A percentile compares a stretch with the other conserved stretches of the same genome.
Conservation (phyloP, 2,888 invertebrate genomes). For the Oxystoma pomonae region DNA sequence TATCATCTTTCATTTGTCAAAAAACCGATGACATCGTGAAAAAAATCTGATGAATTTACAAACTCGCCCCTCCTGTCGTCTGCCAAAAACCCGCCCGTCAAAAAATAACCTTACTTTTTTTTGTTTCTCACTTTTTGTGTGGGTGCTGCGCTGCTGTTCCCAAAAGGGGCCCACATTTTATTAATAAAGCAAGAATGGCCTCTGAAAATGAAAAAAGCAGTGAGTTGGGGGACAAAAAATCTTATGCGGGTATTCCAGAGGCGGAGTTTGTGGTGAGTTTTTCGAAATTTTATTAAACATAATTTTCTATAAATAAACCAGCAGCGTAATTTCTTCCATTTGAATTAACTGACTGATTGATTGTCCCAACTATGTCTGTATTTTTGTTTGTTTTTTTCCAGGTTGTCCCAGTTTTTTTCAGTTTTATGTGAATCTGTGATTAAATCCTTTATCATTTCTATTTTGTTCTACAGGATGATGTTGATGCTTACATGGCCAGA, state of each 20-base stretch:
- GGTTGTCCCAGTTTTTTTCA: too few species aligned
- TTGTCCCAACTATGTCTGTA: too few species aligned
- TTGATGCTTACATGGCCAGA: conserved; percentile 85
- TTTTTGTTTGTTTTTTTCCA: too few species aligned
- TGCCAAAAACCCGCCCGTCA: too few species aligned
- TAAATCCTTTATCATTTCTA: background rate
- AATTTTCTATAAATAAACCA: conserved; percentile 18
- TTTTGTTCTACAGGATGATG: conserved; percentile 72
- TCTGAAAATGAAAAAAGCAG: conserved; percentile 16
- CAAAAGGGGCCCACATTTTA: background rate
- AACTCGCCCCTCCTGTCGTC: too few species aligned
- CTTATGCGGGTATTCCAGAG: conserved; percentile 83
- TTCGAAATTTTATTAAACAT: conserved; percentile 8
- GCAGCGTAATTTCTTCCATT: conserved; percentile 18
- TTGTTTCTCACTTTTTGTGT: too few species aligned
- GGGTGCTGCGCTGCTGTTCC: background rate
- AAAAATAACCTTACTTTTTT: too few species aligned
- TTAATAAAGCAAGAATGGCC: conserved; percentile 22
- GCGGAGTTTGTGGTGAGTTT: conserved; percentile 80
- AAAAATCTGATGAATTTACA: too few species aligned
- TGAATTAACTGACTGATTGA: too few species aligned
- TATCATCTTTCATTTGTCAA: too few species aligned
- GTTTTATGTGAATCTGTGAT: conserved; percentile 14
- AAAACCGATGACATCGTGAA: too few species aligned
- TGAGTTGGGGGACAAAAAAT: conserved; percentile 49